A percentile compares a stretch with the other conserved stretches of the same genome.
Evolutionary conservation across 1,140 invertebrate genomes (phyloP).

Genomic region (Delia radicum): DNA sequence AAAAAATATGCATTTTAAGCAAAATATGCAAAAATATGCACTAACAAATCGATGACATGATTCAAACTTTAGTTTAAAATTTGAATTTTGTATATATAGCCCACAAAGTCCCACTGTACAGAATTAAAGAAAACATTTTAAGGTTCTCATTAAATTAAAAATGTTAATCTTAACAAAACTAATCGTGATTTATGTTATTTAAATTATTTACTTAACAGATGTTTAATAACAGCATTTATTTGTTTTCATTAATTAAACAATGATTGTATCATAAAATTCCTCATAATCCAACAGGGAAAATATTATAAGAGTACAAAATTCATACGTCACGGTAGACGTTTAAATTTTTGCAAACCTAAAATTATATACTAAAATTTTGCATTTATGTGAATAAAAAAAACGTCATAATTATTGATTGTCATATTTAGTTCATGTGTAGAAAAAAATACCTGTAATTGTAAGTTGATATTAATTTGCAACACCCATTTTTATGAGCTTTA

Average conservation of each 20-base stretch:
- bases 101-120: no score
- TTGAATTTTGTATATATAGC: no score
- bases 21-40: no score
- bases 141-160: no score
- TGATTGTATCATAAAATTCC: not conserved
- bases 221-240: not conserved
- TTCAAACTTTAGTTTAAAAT: no score
- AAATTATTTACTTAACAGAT: not conserved
- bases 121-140: no score
- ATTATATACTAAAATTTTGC: not conserved
- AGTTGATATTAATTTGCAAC: not conserved
- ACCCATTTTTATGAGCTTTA: no score
- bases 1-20: no score
- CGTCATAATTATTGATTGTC: not conserved
- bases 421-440: not conserved
- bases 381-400: no score
- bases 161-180: no score
- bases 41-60: no score
- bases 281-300: not conserved
- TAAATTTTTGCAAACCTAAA: no score
- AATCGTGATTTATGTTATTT: slow-evolving; percentile 15
- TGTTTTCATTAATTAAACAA: not conserved
- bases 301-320: not conserved
- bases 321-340: not conserved
- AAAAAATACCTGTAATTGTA: not conserved